Conservation (phyloP, 2,888 invertebrate species). For the Stomorhina lunata region DNA sequence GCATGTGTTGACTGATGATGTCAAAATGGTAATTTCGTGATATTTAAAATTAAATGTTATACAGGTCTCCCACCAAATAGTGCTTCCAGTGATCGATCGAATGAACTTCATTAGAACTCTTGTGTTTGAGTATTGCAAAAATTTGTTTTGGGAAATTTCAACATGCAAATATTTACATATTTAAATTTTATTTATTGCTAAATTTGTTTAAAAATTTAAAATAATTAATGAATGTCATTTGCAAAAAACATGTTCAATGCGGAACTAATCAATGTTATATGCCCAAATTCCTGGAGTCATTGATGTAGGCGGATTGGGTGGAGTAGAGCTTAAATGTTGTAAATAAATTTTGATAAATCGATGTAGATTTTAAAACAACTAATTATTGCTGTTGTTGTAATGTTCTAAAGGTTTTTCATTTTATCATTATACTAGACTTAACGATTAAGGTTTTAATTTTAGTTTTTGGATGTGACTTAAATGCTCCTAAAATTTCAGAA, state of each 20-base stretch:
- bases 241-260: neutral
- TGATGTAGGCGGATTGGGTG: neutral
- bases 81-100: too few species aligned
- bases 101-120: neutral
- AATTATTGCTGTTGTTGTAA: too few species aligned
- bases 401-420: too few species aligned
- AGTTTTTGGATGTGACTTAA: too few species aligned
- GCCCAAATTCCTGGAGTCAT: neutral
- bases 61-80: too few species aligned
- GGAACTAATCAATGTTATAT: constrained; percentile 5
- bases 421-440: too few species aligned
- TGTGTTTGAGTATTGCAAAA: constrained; percentile 16
- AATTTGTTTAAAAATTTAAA: constrained; percentile 1
- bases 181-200: constrained; percentile 41
- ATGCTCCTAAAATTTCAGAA: too few species aligned
- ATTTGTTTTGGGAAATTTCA: constrained; percentile 44
- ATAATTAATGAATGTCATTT: neutral
- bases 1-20: neutral
- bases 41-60: neutral
- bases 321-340: too few species aligned
- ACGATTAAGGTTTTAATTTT: too few species aligned
- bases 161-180: constrained; percentile 38
- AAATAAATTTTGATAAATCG: too few species aligned
- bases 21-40: constrained; percentile 1
- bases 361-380: too few species aligned